A percentile compares a stretch with the other conserved stretches of the same genome.
These are phyloP conservation scores for Nymphicus hollandicus DNA, from an alignment of 2,113 vertebrate genomes.

Conservation along the genomic window DNA sequence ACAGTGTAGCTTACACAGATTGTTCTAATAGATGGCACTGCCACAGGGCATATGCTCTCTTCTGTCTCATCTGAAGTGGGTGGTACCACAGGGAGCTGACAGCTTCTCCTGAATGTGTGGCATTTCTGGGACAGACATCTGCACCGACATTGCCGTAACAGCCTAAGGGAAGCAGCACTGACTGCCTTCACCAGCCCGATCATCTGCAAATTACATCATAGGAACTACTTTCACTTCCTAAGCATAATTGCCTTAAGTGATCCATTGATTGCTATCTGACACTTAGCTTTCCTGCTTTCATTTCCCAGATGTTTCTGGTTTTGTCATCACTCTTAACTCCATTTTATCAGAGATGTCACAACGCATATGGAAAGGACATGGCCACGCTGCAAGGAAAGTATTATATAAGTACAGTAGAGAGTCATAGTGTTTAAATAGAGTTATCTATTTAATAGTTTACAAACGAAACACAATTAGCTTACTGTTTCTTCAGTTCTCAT, in stretches of 20 bases:
- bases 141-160: neutral
- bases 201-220: conserved; percentile 46
- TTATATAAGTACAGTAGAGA: neutral
- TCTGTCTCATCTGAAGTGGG: neutral
- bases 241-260: conserved; percentile 25
- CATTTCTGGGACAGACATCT: conserved; percentile 59
- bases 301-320: conserved; percentile 39
- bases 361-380: neutral
- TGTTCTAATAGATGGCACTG: conserved; percentile 7
- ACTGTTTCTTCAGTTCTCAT: neutral
- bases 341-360: neutral
- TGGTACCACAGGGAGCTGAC: conserved; percentile 2
- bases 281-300: neutral
- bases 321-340: neutral
- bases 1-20: neutral
- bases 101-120: conserved; percentile 4
- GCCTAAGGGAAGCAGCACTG: neutral
- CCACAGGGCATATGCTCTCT: conserved; percentile 4
- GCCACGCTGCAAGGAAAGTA: neutral
- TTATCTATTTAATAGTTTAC: neutral
- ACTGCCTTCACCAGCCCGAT: conserved; percentile 17
- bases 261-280: conserved; percentile 43
- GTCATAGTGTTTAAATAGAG: neutral
- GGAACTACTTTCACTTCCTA: neutral
- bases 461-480: neutral